Conservation (phyloP, 2,797 vertebrate genomes). For the Myotis myotis region DNA sequence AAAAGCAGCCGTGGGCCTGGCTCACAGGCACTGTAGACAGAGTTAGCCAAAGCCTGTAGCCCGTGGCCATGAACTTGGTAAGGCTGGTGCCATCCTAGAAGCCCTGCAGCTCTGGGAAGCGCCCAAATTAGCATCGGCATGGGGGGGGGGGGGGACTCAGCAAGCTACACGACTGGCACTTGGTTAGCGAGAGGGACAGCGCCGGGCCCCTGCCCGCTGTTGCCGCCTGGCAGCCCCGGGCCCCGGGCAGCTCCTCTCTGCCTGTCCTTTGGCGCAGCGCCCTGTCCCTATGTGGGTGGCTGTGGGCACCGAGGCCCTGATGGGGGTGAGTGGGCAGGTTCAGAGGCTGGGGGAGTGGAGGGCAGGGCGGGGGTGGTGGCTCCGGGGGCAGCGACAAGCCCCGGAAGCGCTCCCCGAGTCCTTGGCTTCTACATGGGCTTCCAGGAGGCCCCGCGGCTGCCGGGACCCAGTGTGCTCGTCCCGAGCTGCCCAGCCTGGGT, state of each 20-base stretch:
- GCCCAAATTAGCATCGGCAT: not conserved
- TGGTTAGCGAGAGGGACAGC: not conserved
- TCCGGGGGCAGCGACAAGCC: not conserved
- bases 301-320: not conserved
- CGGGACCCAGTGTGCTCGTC: not conserved
- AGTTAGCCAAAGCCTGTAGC: not conserved
- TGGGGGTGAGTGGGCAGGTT: not conserved
- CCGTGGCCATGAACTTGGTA: not conserved
- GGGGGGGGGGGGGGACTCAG: not conserved
- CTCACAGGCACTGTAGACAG: not conserved
- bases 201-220: not conserved
- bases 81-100: not conserved
- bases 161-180: rapidly evolving
- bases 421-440: not conserved
- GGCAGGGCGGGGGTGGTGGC: not conserved
- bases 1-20: not conserved
- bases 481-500: not conserved
- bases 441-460: rapidly evolving
- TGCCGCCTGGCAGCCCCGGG: not conserved
- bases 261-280: not conserved
- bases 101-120: not conserved
- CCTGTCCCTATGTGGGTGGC: rapidly evolving
- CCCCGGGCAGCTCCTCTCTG: not conserved
- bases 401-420: not conserved
- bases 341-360: rapidly evolving